Percentiles rank a stretch among this genome's conserved stretches.
Evolutionary conservation across 2,888 invertebrate species (phyloP).

Genomic region (Ophraella communa): DNA sequence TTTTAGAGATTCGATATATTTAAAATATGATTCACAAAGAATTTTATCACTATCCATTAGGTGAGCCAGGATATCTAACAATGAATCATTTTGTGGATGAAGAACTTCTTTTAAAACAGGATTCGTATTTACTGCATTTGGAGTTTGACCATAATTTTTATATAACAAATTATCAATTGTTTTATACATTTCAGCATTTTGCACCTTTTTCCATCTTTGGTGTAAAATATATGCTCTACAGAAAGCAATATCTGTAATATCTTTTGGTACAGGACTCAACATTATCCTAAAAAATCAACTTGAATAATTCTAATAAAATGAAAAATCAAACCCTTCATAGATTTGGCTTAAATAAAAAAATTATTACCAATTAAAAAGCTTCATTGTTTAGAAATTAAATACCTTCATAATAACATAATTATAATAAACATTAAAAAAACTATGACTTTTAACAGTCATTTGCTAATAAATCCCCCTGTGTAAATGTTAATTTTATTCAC

Average conservation of each 20-base stretch:
- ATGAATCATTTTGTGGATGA: conserved; percentile 33
- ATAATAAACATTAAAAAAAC: too few species aligned
- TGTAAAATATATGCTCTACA: conserved; percentile 48
- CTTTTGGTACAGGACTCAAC: conserved; percentile 39
- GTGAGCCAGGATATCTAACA: conserved; percentile 28
- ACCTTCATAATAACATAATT: too few species aligned
- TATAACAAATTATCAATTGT: conserved; percentile 44
- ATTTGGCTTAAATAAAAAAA: too few species aligned
- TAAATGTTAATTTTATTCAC: too few species aligned
- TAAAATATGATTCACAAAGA: conserved; percentile 43
- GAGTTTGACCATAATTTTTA: conserved; percentile 39
- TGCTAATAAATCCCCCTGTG: too few species aligned
- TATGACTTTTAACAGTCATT: too few species aligned
- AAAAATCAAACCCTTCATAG: too few species aligned
- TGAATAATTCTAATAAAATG: not conserved
- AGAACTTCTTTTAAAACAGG: conserved; percentile 42
- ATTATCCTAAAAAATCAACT: conserved; percentile 41
- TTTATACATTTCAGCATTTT: conserved; percentile 31
- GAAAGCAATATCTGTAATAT: conserved; percentile 45
- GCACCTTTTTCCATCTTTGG: conserved; percentile 47
- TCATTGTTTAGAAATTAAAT: too few species aligned
- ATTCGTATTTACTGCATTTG: conserved; percentile 41
- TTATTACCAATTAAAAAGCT: too few species aligned
- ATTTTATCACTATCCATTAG: conserved; percentile 25
- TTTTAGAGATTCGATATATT: conserved; percentile 39